These are phyloP conservation scores for Stegostoma tigrinum DNA, from an alignment of 2,113 vertebrate species.

Conservation along the genomic window DNA sequence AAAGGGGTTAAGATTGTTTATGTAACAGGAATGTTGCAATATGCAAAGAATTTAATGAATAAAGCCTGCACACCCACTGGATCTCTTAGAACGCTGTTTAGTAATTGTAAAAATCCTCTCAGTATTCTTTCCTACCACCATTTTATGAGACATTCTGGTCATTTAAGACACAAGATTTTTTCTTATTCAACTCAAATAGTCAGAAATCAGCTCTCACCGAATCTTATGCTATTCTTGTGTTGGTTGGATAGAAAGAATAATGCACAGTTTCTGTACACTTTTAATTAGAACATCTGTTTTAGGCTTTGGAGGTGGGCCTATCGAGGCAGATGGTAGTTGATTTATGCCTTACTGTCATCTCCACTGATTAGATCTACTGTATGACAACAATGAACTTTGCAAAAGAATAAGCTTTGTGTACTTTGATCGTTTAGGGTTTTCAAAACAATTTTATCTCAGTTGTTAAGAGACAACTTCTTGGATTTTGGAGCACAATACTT, in stretches of 20 bases:
- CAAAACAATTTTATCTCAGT: conserved; percentile 5
- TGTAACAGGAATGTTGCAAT: conserved; percentile 28
- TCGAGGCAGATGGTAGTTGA: conserved; percentile 27
- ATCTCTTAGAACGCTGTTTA: conserved; percentile 34
- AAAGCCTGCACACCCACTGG: conserved; percentile 27
- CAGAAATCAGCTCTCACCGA: conserved; percentile 25
- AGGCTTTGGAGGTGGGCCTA: background rate
- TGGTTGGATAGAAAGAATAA: background rate
- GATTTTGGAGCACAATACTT: background rate
- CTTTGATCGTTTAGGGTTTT: conserved; percentile 9
- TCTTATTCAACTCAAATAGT: background rate
- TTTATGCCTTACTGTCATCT: conserved; percentile 4
- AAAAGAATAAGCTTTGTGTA: conserved; percentile 3
- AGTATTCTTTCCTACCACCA: background rate
- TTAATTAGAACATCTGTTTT: conserved; percentile 19
- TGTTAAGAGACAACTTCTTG: background rate
- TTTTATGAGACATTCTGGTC: background rate
- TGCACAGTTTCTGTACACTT: background rate
- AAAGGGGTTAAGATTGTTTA: background rate
- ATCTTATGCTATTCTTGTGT: background rate
- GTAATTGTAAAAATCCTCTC: conserved; percentile 20
- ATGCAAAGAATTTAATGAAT: conserved; percentile 30
- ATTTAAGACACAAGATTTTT: background rate
- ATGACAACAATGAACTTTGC: background rate
- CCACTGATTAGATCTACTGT: conserved; percentile 34